phyloP scores from a whole-genome alignment of 2,797 vertebrate species.

The Brachymystax lenok region DNA sequence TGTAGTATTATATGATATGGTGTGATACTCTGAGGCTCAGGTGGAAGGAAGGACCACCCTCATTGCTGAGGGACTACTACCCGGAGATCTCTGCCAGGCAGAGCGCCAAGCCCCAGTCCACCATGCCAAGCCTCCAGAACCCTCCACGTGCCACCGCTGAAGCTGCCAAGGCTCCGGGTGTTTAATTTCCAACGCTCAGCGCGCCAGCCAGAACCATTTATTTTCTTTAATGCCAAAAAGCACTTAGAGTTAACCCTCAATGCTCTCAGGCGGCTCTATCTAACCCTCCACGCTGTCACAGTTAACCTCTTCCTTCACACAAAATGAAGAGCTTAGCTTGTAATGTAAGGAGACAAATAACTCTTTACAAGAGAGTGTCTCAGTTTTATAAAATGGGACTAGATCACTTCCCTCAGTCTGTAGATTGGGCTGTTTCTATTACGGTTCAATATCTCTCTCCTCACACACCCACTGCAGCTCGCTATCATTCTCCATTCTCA shows the following conservation, averaged over 20 bases:
- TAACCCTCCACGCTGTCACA: background rate
- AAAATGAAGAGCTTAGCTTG: background rate
- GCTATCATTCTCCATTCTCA: background rate
- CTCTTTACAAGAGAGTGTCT: background rate
- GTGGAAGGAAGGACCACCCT: constrained; percentile 4
- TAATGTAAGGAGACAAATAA: background rate
- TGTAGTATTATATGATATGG: constrained; percentile 24
- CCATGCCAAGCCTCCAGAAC: constrained; percentile 48
- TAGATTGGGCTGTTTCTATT: background rate
- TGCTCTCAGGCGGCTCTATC: background rate
- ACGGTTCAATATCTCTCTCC: constrained; percentile 1
- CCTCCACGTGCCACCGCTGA: constrained; percentile 54
- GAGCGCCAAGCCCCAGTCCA: background rate
- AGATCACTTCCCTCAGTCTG: background rate
- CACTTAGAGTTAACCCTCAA: constrained; percentile 28
- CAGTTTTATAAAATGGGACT: background rate
- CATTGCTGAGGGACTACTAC: constrained; percentile 43
- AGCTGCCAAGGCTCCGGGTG: constrained; percentile 61
- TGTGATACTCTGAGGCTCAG: background rate
- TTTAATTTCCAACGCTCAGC: constrained; percentile 56
- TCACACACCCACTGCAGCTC: constrained; percentile 11
- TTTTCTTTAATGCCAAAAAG: constrained; percentile 41
- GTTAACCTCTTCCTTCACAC: background rate
- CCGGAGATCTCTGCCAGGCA: constrained; percentile 4
- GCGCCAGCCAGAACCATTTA: constrained; percentile 20